phyloP scores from a whole-genome alignment of 2,113 vertebrate species.

The Eidolon helvum region DNA sequence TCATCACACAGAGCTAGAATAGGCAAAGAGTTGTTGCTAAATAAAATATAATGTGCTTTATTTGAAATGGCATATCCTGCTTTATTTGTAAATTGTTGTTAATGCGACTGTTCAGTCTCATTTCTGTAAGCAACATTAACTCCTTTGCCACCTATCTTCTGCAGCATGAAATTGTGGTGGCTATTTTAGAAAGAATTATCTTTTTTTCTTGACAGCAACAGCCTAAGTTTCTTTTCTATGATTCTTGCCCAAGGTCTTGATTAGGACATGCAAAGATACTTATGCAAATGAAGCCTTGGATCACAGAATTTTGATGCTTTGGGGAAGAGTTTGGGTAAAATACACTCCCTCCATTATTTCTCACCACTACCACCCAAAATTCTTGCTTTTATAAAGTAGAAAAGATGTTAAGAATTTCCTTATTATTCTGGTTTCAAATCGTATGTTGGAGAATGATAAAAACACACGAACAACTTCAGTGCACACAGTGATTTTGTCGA shows the following conservation, averaged over 20 bases:
- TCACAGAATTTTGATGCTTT: constrained; percentile 30
- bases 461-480: neutral
- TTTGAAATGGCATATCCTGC: neutral
- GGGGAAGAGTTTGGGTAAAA: constrained; percentile 3
- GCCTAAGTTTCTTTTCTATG: neutral
- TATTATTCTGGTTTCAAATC: neutral
- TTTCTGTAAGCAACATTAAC: neutral
- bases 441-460: neutral
- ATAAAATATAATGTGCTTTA: constrained; percentile 41
- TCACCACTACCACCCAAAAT: neutral
- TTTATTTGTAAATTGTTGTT: constrained; percentile 41
- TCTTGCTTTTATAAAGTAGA: neutral
- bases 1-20: neutral
- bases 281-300: constrained; percentile 23
- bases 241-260: constrained; percentile 44
- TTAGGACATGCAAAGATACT: constrained; percentile 47
- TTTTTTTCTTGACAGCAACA: constrained; percentile 53
- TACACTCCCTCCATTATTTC: neutral
- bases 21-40: neutral
- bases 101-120: neutral
- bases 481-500: neutral
- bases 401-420: neutral
- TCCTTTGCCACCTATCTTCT: neutral
- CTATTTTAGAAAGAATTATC: constrained; percentile 37
- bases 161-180: neutral